phyloP scores from a whole-genome alignment of 2,113 vertebrate genomes.

The Podiceps cristatus region DNA sequence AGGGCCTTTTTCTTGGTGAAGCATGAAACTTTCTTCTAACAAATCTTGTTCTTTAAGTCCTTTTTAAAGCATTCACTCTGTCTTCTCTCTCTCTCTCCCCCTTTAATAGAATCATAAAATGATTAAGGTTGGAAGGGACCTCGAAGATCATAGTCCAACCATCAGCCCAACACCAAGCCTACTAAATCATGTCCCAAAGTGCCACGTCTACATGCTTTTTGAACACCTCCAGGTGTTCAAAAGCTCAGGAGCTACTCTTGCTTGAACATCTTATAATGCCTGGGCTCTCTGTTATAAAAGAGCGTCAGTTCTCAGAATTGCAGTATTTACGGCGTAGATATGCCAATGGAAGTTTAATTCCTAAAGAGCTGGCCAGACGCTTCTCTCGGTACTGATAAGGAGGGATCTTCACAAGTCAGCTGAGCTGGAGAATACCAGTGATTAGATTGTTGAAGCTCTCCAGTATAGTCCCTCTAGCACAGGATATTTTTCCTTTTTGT shows the following conservation, averaged over 20 bases:
- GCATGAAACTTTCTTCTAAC: neutral
- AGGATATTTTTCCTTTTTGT: neutral
- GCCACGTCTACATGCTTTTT: too few species aligned
- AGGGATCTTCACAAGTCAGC: neutral
- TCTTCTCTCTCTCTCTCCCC: neutral
- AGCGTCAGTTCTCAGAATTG: neutral
- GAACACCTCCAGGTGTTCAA: too few species aligned
- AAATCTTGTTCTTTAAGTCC: neutral
- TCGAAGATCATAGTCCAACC: too few species aligned
- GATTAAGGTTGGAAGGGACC: too few species aligned
- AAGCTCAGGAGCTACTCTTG: neutral
- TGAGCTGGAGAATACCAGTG: neutral
- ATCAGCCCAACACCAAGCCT: too few species aligned
- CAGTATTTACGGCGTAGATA: neutral
- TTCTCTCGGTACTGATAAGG: accelerated
- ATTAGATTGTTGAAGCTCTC: accelerated
- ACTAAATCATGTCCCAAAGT: too few species aligned
- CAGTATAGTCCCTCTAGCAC: neutral
- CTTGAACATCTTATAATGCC: neutral
- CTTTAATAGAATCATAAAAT: too few species aligned
- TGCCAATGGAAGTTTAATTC: neutral
- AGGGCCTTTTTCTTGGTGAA: neutral
- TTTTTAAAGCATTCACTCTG: neutral
- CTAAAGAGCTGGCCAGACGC: accelerated
- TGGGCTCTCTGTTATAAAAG: neutral